phyloP scores from a whole-genome alignment of 2,888 invertebrate species.

The Papilio demoleus region DNA sequence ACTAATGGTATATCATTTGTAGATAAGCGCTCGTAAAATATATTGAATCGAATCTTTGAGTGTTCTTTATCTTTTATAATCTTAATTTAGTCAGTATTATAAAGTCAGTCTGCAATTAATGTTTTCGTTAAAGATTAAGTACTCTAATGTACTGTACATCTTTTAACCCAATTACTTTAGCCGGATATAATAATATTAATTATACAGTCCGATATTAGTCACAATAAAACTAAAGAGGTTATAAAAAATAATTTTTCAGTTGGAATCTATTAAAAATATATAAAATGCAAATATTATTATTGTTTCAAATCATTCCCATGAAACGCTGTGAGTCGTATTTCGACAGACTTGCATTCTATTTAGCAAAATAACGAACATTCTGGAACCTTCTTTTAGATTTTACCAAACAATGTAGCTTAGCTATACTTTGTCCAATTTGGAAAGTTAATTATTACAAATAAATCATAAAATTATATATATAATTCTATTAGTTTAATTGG shows the following conservation, averaged over 20 bases:
- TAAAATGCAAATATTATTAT: not conserved
- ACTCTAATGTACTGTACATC: not conserved
- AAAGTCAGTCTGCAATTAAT: conserved; percentile 16
- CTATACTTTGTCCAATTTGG: not conserved
- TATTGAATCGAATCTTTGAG: conserved; percentile 11
- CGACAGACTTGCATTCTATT: not conserved
- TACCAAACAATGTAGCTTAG: not conserved
- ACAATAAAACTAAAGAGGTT: not conserved
- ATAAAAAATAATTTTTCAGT: not conserved
- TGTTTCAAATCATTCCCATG: conserved; percentile 16
- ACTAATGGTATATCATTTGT: conserved; percentile 21
- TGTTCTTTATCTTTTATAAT: conserved; percentile 15
- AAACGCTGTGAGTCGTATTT: conserved; percentile 12
- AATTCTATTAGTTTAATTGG: too few relatives aligned
- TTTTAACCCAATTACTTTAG: not conserved
- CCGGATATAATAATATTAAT: not conserved
- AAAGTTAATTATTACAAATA: not conserved
- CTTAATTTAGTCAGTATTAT: conserved; percentile 18
- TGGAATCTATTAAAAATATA: not conserved
- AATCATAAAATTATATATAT: too few relatives aligned
- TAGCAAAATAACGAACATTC: not conserved
- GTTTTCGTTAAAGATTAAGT: conserved; percentile 10
- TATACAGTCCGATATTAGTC: not conserved
- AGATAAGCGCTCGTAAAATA: conserved; percentile 9
- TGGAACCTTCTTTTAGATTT: not conserved